These are phyloP conservation scores for Peromyscus maniculatus DNA, from an alignment of 2,113 vertebrate species.

Conservation along the genomic window DNA sequence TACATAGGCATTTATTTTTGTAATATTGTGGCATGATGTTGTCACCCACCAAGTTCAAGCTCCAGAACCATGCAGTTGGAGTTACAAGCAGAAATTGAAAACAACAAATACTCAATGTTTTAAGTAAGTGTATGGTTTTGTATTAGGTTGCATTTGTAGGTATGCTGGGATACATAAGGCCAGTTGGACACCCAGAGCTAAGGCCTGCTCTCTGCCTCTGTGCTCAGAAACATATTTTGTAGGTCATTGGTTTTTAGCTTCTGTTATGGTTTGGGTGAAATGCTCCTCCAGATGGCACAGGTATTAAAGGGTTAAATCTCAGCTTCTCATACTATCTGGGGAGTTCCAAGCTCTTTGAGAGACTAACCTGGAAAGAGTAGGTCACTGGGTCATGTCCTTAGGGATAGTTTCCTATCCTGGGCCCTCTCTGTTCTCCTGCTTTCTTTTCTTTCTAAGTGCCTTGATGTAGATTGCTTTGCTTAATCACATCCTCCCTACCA, in stretches of 20 bases:
- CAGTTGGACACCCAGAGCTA: neutral
- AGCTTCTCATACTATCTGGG: neutral
- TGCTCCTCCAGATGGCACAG: neutral
- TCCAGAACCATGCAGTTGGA: neutral
- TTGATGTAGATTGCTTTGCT: neutral
- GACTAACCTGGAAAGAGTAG: neutral
- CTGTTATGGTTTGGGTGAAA: neutral
- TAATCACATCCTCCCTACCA: too few species aligned
- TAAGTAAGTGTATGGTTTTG: neutral
- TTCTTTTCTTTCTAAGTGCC: neutral
- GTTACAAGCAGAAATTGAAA: neutral
- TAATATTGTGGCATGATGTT: neutral
- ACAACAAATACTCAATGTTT: neutral
- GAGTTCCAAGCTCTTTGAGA: neutral
- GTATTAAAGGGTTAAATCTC: neutral
- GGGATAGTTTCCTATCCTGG: neutral
- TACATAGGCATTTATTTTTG: neutral
- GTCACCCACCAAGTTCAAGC: neutral
- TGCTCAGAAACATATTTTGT: neutral
- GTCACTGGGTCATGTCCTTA: too few species aligned
- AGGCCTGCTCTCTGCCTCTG: conserved; percentile 7
- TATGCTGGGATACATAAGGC: neutral
- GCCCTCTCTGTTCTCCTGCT: neutral
- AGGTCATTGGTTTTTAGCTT: neutral
- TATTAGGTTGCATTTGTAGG: neutral